These are phyloP conservation scores for Orientallactaga bullata DNA, from an alignment of 2,113 vertebrate genomes.

Conservation along the genomic window DNA sequence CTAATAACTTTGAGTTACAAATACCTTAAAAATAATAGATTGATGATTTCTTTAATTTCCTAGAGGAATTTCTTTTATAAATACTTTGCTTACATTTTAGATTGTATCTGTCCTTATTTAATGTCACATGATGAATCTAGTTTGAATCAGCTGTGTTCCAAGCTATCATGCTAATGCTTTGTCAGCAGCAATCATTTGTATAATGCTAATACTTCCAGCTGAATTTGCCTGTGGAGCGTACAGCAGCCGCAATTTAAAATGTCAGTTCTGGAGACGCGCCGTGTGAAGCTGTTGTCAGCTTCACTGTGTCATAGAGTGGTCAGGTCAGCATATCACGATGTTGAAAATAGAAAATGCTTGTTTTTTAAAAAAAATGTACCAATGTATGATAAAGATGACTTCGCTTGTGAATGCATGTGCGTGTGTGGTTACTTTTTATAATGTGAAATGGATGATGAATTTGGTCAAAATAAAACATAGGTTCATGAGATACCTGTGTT, in stretches of 20 bases:
- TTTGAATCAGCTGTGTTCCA: slow-evolving; percentile 86
- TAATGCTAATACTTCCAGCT: slow-evolving; percentile 84
- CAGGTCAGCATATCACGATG: slow-evolving; percentile 86
- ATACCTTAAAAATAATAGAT: slow-evolving; percentile 82
- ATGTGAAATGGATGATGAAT: slow-evolving; percentile 86
- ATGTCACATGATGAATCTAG: slow-evolving; percentile 86
- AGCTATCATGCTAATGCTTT: slow-evolving; percentile 85
- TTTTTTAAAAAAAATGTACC: slow-evolving; percentile 84
- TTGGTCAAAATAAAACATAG: slow-evolving; percentile 88
- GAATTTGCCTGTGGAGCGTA: slow-evolving; percentile 83
- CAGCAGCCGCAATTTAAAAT: slow-evolving; percentile 83
- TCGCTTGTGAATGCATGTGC: slow-evolving; percentile 87
- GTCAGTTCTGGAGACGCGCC: slow-evolving; percentile 82
- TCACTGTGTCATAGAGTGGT: slow-evolving; percentile 86
- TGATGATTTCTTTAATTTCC: slow-evolving; percentile 82
- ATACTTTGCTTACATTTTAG: slow-evolving; percentile 86
- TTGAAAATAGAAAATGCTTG: slow-evolving; percentile 84
- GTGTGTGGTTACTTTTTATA: slow-evolving; percentile 90
- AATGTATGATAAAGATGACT: slow-evolving; percentile 88
- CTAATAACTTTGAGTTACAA: slow-evolving; percentile 78
- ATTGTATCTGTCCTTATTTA: slow-evolving; percentile 84
- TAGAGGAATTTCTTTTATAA: slow-evolving; percentile 85
- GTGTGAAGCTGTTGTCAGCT: slow-evolving; percentile 92
- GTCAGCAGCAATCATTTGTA: slow-evolving; percentile 86
- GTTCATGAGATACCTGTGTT: slow-evolving; percentile 86